phyloP scores from a whole-genome alignment of 37 sponge, comb jelly and placozoan genomes.

The Spongilla lacustris region DNA sequence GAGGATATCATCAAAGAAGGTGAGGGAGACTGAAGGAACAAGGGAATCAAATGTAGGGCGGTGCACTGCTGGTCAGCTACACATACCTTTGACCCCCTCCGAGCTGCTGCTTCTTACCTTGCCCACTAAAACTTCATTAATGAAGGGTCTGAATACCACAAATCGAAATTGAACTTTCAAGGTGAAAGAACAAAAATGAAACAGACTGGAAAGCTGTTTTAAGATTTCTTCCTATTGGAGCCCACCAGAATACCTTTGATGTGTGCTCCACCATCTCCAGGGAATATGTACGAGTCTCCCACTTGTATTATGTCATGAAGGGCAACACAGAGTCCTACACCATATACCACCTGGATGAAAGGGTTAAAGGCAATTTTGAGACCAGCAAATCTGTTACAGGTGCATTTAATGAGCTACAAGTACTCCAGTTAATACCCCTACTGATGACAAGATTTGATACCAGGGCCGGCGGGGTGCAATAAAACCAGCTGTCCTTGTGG shows the following conservation, averaged over 20 bases:
- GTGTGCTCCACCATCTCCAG: conserved; percentile 88
- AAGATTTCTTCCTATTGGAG: too few relatives aligned
- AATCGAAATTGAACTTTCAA: conserved; percentile 78
- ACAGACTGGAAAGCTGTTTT: too few relatives aligned
- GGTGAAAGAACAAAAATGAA: neutral
- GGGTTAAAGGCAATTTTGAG: neutral
- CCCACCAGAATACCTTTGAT: conserved; percentile 65
- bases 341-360: conserved; percentile 71
- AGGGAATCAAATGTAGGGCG: neutral
- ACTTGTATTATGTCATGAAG: conserved; percentile 79
- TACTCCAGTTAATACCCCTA: too few relatives aligned
- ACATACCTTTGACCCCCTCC: conserved; percentile 77
- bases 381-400: too few relatives aligned
- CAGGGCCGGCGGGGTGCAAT: too few relatives aligned
- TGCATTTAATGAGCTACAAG: too few relatives aligned
- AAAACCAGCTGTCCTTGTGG: too few relatives aligned
- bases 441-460: too few relatives aligned
- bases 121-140: conserved; percentile 90
- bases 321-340: conserved; percentile 85
- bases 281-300: conserved; percentile 82
- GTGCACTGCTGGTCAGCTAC: neutral
- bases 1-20: conserved; percentile 95
- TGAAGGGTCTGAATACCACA: conserved; percentile 90
- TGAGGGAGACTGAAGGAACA: conserved; percentile 66
- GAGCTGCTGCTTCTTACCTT: conserved; percentile 82